Percentiles rank a stretch among this genome's conserved stretches.
phyloP scores from a whole-genome alignment of 2,113 vertebrate species.

The Corynorhinus townsendii region DNA sequence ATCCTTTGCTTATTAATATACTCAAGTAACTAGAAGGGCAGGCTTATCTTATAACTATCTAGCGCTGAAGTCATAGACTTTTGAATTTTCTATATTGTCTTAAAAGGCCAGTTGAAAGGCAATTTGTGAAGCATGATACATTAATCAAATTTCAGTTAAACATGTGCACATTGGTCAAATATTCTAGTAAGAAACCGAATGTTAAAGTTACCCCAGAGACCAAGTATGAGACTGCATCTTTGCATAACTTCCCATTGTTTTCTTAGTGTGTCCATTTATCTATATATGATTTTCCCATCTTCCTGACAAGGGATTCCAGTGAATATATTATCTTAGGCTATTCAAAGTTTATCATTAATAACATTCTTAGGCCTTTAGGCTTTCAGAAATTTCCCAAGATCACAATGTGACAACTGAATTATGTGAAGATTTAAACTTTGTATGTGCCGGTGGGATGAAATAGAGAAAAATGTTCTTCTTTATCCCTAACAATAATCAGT shows the following conservation, averaged over 20 bases:
- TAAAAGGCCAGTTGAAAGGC: not conserved
- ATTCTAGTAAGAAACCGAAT: not conserved
- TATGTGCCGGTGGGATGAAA: not conserved
- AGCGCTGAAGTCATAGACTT: not conserved
- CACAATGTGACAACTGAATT: not conserved
- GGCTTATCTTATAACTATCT: not conserved
- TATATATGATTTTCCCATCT: not conserved
- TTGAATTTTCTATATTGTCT: not conserved
- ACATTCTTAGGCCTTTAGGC: not conserved
- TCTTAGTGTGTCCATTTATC: not conserved
- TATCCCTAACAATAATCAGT: not conserved
- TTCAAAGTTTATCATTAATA: not conserved
- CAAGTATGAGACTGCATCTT: not conserved
- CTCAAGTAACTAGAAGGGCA: not conserved
- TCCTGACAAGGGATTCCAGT: not conserved
- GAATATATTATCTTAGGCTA: not conserved
- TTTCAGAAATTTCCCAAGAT: not conserved
- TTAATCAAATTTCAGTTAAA: constrained; percentile 1
- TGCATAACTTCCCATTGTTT: not conserved
- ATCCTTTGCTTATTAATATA: not conserved
- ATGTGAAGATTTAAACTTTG: not conserved
- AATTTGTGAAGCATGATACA: not conserved
- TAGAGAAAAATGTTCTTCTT: not conserved
- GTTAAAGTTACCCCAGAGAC: not conserved
- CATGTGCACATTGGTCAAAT: not conserved